phyloP scores from a whole-genome alignment of 2,797 vertebrate genomes.

The Dryobates pubescens region DNA sequence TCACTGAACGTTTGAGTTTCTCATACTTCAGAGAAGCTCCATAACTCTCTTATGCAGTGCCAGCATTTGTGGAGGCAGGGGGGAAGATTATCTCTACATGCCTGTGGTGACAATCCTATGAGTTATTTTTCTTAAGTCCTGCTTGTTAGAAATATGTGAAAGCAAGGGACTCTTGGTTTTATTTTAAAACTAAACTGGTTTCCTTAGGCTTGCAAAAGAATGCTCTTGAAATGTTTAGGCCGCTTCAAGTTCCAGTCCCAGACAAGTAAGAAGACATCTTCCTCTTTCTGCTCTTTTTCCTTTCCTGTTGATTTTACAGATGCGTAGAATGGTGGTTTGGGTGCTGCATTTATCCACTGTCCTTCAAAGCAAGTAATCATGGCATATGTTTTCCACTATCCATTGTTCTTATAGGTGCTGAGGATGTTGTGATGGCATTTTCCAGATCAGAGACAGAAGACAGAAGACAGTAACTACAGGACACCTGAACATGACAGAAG shows the following conservation, averaged over 20 bases:
- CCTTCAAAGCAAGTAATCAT: background rate
- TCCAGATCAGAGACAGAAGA: slow-evolving; percentile 97
- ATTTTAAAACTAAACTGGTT: background rate
- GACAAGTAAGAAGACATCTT: background rate
- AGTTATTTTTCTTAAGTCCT: background rate
- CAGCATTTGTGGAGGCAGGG: background rate
- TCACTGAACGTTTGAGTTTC: background rate
- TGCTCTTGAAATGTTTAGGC: background rate
- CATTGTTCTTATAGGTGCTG: slow-evolving; percentile 84
- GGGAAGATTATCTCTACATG: background rate
- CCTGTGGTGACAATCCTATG: background rate
- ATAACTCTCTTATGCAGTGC: background rate
- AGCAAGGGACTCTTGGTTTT: background rate
- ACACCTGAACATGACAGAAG: slow-evolving; percentile 45
- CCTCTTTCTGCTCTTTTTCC: background rate
- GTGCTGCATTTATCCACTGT: background rate
- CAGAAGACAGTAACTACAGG: slow-evolving; percentile 89
- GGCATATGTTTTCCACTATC: background rate
- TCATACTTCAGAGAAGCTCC: background rate
- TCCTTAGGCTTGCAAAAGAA: background rate
- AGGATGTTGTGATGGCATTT: slow-evolving; percentile 99
- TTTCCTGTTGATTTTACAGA: background rate
- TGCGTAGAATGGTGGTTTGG: background rate
- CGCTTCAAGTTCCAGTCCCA: background rate
- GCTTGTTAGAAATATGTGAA: background rate